phyloP scores from a whole-genome alignment of 2,888 invertebrate genomes.

The Himalopsyche kuldschensis region DNA sequence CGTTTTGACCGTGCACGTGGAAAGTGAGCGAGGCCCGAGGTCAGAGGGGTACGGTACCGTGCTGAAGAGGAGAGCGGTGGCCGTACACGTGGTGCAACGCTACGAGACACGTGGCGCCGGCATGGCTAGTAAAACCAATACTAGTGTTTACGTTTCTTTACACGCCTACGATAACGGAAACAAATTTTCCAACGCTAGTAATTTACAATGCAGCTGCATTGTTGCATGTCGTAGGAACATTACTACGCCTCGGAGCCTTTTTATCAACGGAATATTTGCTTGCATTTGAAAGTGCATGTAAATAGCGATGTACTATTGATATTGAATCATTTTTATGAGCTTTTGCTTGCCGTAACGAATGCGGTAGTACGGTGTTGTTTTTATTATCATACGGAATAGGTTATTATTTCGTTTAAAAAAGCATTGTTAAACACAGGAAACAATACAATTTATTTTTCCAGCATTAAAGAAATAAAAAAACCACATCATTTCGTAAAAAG shows the following conservation, averaged over 20 bases:
- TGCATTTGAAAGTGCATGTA: neutral
- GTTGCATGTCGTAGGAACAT: neutral
- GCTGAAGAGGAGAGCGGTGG: neutral
- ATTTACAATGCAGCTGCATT: neutral
- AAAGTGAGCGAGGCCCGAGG: neutral
- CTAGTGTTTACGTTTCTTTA: slow-evolving; percentile 9
- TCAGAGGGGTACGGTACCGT: neutral
- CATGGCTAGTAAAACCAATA: neutral
- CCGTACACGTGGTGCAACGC: slow-evolving; percentile 3
- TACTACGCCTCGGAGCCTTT: neutral
- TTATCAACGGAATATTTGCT: neutral
- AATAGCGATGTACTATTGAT: neutral
- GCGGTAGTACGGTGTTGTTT: neutral
- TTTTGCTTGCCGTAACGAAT: neutral
- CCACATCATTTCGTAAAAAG: too few species aligned
- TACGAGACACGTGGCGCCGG: slow-evolving; percentile 9
- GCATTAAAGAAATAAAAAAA: too few species aligned
- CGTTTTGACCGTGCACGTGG: neutral
- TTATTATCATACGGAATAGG: neutral
- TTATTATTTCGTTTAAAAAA: too few species aligned
- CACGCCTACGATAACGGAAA: neutral
- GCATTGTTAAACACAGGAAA: too few species aligned
- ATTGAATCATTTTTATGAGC: neutral
- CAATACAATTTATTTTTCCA: too few species aligned
- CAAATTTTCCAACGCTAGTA: neutral